Percentiles rank a stretch among this genome's conserved stretches.
Conservation (phyloP, 2,797 vertebrate species). For the Parauchenoglanis ngamensis region DNA sequence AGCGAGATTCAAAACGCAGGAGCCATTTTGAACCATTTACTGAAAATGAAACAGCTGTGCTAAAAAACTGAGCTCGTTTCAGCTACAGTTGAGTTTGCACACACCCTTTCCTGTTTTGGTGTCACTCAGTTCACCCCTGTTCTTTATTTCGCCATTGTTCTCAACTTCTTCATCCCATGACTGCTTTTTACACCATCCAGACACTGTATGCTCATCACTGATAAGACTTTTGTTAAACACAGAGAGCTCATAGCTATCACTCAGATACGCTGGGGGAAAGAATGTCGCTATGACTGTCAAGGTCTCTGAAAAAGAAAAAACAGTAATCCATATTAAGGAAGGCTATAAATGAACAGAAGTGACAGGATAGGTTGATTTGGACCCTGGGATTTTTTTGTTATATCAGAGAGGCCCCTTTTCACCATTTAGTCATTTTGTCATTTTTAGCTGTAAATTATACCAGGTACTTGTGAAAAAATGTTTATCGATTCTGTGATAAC, state of each 20-base stretch:
- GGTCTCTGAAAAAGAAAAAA: not conserved
- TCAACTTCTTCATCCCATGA: slow-evolving; percentile 49
- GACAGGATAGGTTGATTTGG: not conserved
- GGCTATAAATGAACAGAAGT: not conserved
- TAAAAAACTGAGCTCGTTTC: not conserved
- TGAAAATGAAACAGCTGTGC: not conserved
- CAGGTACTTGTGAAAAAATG: no score
- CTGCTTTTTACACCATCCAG: slow-evolving; percentile 22
- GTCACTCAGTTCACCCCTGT: slow-evolving; percentile 40
- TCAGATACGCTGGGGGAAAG: not conserved
- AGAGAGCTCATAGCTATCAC: not conserved
- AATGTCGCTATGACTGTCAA: not conserved
- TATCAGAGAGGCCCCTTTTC: not conserved
- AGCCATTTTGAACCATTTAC: slow-evolving; percentile 5
- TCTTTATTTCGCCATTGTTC: slow-evolving; percentile 52
- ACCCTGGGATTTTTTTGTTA: not conserved
- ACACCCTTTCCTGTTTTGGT: slow-evolving; percentile 59
- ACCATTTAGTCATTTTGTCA: not conserved
- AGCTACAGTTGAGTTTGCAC: slow-evolving; percentile 31
- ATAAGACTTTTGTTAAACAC: not conserved
- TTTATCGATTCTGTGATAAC: no score
- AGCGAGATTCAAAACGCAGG: not conserved
- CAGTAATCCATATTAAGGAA: not conserved
- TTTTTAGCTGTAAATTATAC: not conserved
- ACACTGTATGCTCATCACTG: not conserved